phyloP scores from a whole-genome alignment of 2,888 invertebrate genomes.

The Melieria omissa region DNA sequence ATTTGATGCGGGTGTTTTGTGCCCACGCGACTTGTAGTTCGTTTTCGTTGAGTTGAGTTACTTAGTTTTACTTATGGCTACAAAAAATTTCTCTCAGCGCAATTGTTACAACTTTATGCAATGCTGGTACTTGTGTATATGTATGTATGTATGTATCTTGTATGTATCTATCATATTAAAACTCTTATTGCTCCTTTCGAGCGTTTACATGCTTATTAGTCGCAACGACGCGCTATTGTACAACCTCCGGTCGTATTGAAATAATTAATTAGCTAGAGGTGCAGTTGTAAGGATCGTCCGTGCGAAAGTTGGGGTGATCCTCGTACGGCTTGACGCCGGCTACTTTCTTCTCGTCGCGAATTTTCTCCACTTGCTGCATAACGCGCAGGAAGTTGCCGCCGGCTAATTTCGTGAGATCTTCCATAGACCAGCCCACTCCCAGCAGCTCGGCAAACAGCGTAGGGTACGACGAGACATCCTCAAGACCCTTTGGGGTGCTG shows the following conservation, averaged over 20 bases:
- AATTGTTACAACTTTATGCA: too few species aligned
- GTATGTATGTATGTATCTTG: background rate
- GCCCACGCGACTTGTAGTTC: too few species aligned
- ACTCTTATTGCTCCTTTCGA: background rate
- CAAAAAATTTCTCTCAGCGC: too few species aligned
- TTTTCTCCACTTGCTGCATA: slow-evolving; percentile 72
- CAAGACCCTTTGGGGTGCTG: slow-evolving; percentile 84
- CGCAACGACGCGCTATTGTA: background rate
- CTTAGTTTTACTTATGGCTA: too few species aligned
- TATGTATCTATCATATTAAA: background rate
- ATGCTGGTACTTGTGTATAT: background rate
- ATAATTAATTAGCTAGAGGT: slow-evolving; percentile 64
- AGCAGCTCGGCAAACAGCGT: slow-evolving; percentile 81
- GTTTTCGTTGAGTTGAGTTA: too few species aligned
- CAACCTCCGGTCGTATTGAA: slow-evolving; percentile 3
- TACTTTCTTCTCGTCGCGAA: slow-evolving; percentile 77
- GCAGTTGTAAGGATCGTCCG: slow-evolving; percentile 67
- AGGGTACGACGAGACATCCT: slow-evolving; percentile 84
- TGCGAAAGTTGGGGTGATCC: slow-evolving; percentile 70
- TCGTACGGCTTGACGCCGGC: slow-evolving; percentile 80
- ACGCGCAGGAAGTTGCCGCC: slow-evolving; percentile 82
- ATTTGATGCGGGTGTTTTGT: too few species aligned
- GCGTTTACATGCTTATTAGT: background rate
- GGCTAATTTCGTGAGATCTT: slow-evolving; percentile 81
- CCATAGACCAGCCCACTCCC: slow-evolving; percentile 82